Percentiles rank a stretch among this genome's conserved stretches.
phyloP scores from a whole-genome alignment of 1,140 invertebrate species.

The Helicoverpa zea region DNA sequence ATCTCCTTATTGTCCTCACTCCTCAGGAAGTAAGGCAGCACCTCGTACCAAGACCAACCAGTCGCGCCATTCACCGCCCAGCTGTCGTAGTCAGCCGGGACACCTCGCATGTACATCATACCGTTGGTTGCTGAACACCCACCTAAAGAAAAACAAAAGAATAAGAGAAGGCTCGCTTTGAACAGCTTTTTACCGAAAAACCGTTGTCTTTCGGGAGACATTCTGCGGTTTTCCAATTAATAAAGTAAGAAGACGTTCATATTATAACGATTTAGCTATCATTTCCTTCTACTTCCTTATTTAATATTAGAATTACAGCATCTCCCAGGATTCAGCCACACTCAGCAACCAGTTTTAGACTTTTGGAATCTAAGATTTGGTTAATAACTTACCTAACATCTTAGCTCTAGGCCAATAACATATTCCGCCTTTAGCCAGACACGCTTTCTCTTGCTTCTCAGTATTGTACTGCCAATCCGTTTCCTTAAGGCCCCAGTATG shows the following conservation, averaged over 20 bases:
- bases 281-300: too few relatives aligned
- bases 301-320: too few relatives aligned
- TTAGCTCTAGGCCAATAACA: slow-evolving; percentile 88
- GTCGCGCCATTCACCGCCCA: slow-evolving; percentile 93
- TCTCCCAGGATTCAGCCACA: too few relatives aligned
- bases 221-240: too few relatives aligned
- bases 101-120: slow-evolving; percentile 93
- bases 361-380: background rate
- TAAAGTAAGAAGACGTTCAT: too few relatives aligned
- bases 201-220: too few relatives aligned
- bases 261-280: too few relatives aligned
- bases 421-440: slow-evolving; percentile 82
- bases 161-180: background rate
- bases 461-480: slow-evolving; percentile 90
- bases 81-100: slow-evolving; percentile 91
- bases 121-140: slow-evolving; percentile 92
- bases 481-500: slow-evolving; percentile 86
- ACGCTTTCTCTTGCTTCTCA: slow-evolving; percentile 88
- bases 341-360: too few relatives aligned
- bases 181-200: too few relatives aligned
- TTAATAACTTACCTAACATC: slow-evolving; percentile 86
- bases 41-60: slow-evolving; percentile 96
- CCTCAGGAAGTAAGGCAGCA: slow-evolving; percentile 95
- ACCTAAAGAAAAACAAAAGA: slow-evolving; percentile 79
- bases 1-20: slow-evolving; percentile 94